Base-by-base conservation (phyloP, 1,140 invertebrate genomes). In the Drosophila pruinosa region DNA sequence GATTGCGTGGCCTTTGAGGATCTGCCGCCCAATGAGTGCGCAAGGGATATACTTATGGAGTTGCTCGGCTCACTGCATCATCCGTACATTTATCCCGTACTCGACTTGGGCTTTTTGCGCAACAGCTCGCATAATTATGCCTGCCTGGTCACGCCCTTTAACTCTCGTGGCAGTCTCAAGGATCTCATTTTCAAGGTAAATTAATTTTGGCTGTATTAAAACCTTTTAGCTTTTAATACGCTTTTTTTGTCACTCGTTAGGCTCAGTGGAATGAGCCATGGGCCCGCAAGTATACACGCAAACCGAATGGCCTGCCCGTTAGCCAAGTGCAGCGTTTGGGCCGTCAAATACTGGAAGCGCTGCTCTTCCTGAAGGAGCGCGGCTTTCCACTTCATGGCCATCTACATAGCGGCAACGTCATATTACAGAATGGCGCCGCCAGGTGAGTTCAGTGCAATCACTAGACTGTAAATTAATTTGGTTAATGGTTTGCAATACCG, bases 401-500 rank as follows among this genome's bases (percentile, higher is more conserved):
- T 92, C 92, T 98, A 43, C 97, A 98, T 91, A 95, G 96, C 21
- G 97, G 97, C 22, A 98, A 98, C 92, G 94, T 98, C 5, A 96
- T 98, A 67, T 93, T 98, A 15, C 96, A 98, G 82, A 97, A 98
- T 91, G 97, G 97, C 1, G 96, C 97, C 0, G 97, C 96, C 10
- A 91, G 93, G 93, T 93, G 61, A 85, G 76, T 81, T 19, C 3
- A 2, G 12, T 15, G 17, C 19, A 38, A 21, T 56, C 52, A 31
- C 39, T 45, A 62, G 68, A 28, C 72, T 53, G 54, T 71, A 38
- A 57, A 65, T 47, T 73, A 80, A 72, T 68, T 63, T 41, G 47
- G 6, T 34, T 67, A 72, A 77, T 75, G 56, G 47, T 36, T 63
- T 24, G 10, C 41, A 1, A 45, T 7, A 3, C 21, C 22, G 10